phyloP scores from a whole-genome alignment of 2,113 vertebrate genomes.

The Polypterus senegalus region DNA sequence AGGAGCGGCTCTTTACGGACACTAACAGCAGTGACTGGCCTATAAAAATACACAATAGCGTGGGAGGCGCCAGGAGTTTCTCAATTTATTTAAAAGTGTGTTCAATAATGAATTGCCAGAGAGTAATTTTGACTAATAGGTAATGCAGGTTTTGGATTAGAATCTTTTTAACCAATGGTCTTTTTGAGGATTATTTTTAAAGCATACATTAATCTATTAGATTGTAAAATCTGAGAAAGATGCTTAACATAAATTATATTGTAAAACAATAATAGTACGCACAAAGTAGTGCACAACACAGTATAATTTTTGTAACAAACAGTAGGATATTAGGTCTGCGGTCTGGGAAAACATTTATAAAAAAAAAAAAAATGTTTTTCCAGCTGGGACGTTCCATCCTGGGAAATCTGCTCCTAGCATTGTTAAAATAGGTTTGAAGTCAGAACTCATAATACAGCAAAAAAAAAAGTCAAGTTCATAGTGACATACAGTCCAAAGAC shows the following conservation, averaged over 20 bases:
- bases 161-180: not conserved
- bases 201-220: constrained; percentile 5
- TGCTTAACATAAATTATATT: not conserved
- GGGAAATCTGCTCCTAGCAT: constrained; percentile 39
- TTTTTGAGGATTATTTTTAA: not conserved
- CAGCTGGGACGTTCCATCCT: constrained; percentile 50
- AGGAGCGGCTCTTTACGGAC: too few species aligned
- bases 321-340: constrained; percentile 22
- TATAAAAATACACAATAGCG: too few species aligned
- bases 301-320: constrained; percentile 19
- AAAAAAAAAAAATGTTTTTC: constrained; percentile 49
- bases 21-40: too few species aligned
- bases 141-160: too few species aligned
- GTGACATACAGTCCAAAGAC: not conserved
- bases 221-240: not conserved
- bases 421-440: constrained; percentile 27
- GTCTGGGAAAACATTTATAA: constrained; percentile 35
- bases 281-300: constrained; percentile 9
- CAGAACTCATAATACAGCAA: constrained; percentile 3
- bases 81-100: too few species aligned
- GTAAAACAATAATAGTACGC: constrained; percentile 7
- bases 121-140: too few species aligned
- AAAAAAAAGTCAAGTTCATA: constrained; percentile 25
- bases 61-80: too few species aligned
- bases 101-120: too few species aligned